Percentiles rank a stretch among this genome's conserved stretches.
These are phyloP conservation scores for Trialeurodes vaporariorum DNA, from an alignment of 1,140 invertebrate species.

Conservation along the genomic window DNA sequence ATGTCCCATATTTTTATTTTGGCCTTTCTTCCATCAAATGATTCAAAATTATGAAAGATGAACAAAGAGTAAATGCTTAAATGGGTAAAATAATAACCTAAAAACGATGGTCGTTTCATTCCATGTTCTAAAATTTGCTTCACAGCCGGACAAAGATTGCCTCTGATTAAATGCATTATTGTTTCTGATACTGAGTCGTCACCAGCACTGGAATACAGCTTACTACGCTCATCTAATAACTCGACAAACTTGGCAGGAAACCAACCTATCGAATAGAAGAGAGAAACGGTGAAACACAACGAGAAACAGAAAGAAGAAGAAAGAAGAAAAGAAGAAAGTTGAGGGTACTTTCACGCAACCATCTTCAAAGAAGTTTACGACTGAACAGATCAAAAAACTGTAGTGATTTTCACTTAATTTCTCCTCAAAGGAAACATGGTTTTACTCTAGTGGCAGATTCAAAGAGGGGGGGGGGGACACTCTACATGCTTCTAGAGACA, in stretches of 20 bases:
- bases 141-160: constrained; percentile 82
- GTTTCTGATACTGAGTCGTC: constrained; percentile 94
- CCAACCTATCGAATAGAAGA: constrained; percentile 62
- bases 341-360: no score
- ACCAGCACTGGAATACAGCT: constrained; percentile 89
- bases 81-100: constrained; percentile 35
- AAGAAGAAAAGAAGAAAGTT: no score
- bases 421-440: no score
- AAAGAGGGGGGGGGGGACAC: no score
- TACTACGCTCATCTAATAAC: constrained; percentile 91
- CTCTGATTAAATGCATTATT: constrained; percentile 91
- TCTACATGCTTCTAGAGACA: no score
- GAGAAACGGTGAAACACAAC: no score
- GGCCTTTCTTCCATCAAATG: background rate
- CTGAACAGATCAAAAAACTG: no score
- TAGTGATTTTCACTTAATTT: no score
- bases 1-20: constrained; percentile 6
- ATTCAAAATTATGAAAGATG: constrained; percentile 1
- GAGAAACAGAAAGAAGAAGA: background rate
- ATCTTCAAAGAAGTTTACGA: no score
- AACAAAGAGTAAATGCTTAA: constrained; percentile 4
- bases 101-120: constrained; percentile 75
- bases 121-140: constrained; percentile 95
- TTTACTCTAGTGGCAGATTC: no score
- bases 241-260: constrained; percentile 99